Evolutionary conservation across 1,140 invertebrate species (phyloP).

Genomic region (Drosophila micromelanica): DNA sequence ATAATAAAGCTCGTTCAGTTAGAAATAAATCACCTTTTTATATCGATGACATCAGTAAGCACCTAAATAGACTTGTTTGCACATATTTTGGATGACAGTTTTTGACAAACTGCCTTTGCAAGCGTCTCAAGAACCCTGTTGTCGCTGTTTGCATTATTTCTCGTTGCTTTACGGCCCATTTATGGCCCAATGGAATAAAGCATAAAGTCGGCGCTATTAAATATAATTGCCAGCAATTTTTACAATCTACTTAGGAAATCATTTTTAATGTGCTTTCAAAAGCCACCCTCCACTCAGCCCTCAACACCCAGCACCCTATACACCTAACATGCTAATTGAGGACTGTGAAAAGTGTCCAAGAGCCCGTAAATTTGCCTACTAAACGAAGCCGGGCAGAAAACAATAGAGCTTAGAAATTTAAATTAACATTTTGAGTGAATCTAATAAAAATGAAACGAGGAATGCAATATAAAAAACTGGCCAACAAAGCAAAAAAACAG

Average conservation of each 20-base stretch:
- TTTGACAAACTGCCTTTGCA: conserved; percentile 61
- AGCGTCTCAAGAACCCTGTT: conserved; percentile 20
- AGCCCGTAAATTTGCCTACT: conserved; percentile 4
- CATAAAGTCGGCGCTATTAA: conserved; percentile 64
- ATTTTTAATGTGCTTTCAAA: conserved; percentile 68
- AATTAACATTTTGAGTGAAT: conserved; percentile 79
- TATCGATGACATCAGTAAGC: background rate
- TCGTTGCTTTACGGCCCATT: conserved; percentile 38
- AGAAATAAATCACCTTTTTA: background rate
- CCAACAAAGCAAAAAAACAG: conserved; percentile 46
- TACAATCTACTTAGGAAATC: conserved; percentile 79
- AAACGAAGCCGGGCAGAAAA: conserved; percentile 40
- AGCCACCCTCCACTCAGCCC: background rate
- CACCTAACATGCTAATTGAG: conserved; percentile 64
- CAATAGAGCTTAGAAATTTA: conserved; percentile 76
- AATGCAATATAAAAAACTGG: conserved; percentile 43
- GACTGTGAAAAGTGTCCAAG: conserved; percentile 25
- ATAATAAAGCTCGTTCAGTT: background rate
- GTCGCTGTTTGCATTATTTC: conserved; percentile 19
- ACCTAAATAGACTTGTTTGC: conserved; percentile 3
- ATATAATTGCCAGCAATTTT: conserved; percentile 79
- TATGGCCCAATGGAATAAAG: conserved; percentile 56
- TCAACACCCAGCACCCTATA: background rate
- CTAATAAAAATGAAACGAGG: conserved; percentile 54
- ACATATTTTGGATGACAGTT: conserved; percentile 12